phyloP scores from a whole-genome alignment of 2,113 vertebrate species.

The Melanostigma gelatinosum region DNA sequence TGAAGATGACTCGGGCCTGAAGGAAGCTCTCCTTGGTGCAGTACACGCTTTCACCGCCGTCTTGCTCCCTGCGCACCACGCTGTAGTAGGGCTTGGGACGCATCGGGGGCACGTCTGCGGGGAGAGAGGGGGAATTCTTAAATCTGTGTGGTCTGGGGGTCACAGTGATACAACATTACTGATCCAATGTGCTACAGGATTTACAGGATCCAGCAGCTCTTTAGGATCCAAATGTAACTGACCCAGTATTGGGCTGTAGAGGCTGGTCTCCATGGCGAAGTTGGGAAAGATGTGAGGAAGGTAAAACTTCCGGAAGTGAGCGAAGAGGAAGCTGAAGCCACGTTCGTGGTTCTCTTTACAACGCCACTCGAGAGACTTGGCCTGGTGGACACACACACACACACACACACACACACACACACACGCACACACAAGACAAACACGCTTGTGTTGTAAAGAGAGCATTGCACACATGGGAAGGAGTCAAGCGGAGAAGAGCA shows the following conservation, averaged over 20 bases:
- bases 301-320: slow-evolving; percentile 98
- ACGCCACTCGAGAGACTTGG: slow-evolving; percentile 98
- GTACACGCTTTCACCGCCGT: slow-evolving; percentile 91
- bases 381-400: slow-evolving; percentile 81
- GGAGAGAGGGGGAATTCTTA: background rate
- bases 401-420: background rate
- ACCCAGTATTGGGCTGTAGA: slow-evolving; percentile 97
- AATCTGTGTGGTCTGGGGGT: background rate
- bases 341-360: slow-evolving; percentile 98
- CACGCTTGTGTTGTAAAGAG: slow-evolving; percentile 46
- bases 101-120: slow-evolving; percentile 92
- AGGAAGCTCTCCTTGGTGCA: slow-evolving; percentile 98
- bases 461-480: slow-evolving; percentile 25
- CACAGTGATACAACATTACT: background rate
- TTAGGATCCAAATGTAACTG: slow-evolving; percentile 60
- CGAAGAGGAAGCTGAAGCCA: slow-evolving; percentile 98
- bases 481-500: slow-evolving; percentile 58
- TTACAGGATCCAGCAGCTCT: background rate
- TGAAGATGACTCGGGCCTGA: slow-evolving; percentile 96
- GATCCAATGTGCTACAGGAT: background rate
- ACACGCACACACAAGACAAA: background rate
- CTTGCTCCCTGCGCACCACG: slow-evolving; percentile 92
- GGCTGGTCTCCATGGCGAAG: slow-evolving; percentile 95
- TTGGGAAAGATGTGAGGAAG: slow-evolving; percentile 98
- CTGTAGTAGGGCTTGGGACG: slow-evolving; percentile 96